Percentiles rank a stretch among this genome's conserved stretches.
These are phyloP conservation scores for Neotoxoptera formosana DNA, from an alignment of 1,140 invertebrate species.

Conservation along the genomic window DNA sequence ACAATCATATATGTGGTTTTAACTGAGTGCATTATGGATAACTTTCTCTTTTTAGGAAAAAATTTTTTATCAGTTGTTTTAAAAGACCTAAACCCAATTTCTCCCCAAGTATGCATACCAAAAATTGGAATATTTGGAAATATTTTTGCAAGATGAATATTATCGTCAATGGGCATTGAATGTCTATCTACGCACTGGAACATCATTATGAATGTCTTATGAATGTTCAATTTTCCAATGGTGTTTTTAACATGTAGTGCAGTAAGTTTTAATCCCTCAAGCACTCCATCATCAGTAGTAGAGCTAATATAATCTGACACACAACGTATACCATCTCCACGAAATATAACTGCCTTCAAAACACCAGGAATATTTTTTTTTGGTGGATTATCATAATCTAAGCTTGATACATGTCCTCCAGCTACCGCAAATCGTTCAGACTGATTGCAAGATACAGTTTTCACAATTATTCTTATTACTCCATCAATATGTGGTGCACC, in stretches of 20 bases:
- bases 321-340: conserved; percentile 28
- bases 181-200: conserved; percentile 48
- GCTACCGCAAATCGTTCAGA: background rate
- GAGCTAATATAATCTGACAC: background rate
- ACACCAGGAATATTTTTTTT: conserved; percentile 27
- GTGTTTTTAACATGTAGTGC: background rate
- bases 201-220: conserved; percentile 21
- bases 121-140: conserved; percentile 37
- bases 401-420: conserved; percentile 33
- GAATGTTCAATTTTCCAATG: background rate
- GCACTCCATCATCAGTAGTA: background rate
- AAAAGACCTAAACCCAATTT: conserved; percentile 27
- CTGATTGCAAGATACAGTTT: background rate
- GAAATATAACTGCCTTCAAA: conserved; percentile 24
- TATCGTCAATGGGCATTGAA: background rate
- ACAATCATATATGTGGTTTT: conserved; percentile 37
- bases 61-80: too few species aligned
- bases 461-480: background rate
- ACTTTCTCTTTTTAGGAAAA: background rate
- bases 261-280: background rate
- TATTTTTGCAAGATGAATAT: background rate
- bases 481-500: background rate
- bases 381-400: conserved; percentile 34
- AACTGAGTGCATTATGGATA: background rate
- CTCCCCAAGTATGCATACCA: conserved; percentile 36